Evolutionary conservation across 2,113 vertebrate genomes (phyloP).

Genomic region (Thunnus maccoyii): DNA sequence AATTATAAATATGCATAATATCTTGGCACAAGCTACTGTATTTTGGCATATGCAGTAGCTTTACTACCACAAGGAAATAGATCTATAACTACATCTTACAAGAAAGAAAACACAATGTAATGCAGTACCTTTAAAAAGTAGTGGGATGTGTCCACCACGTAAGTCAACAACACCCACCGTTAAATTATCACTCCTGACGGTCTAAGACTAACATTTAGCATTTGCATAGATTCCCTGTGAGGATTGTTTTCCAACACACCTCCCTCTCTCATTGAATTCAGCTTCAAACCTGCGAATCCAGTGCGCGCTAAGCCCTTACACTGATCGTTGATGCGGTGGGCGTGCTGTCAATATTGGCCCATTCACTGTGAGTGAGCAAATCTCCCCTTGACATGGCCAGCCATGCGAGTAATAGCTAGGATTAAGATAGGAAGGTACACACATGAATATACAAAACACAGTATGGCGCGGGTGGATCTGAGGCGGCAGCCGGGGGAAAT

Average conservation of each 20-base stretch:
- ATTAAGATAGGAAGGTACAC: slow-evolving; percentile 84
- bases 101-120: not conserved
- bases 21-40: not conserved
- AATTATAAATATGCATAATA: not conserved
- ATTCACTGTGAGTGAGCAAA: slow-evolving; percentile 81
- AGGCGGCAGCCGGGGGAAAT: slow-evolving; percentile 63
- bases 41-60: too few relatives aligned
- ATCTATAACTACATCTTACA: not conserved
- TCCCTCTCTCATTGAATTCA: slow-evolving; percentile 54
- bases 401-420: slow-evolving; percentile 84
- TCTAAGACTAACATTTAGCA: slow-evolving; percentile 57
- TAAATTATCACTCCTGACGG: slow-evolving; percentile 49
- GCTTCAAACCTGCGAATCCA: slow-evolving; percentile 53
- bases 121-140: not conserved
- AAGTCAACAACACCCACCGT: slow-evolving; percentile 4
- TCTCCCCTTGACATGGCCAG: slow-evolving; percentile 80
- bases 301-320: slow-evolving; percentile 69
- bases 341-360: slow-evolving; percentile 83
- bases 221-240: slow-evolving; percentile 70
- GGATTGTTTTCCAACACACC: slow-evolving; percentile 67
- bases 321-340: slow-evolving; percentile 78
- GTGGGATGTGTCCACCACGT: not conserved
- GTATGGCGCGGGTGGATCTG: slow-evolving; percentile 47
- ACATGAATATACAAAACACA: slow-evolving; percentile 82
- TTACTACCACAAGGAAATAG: not conserved